A percentile compares a stretch with the other conserved stretches of the same genome.
Evolutionary conservation across 2,888 invertebrate genomes (phyloP).

Genomic region (Periphyllus acericola): DNA sequence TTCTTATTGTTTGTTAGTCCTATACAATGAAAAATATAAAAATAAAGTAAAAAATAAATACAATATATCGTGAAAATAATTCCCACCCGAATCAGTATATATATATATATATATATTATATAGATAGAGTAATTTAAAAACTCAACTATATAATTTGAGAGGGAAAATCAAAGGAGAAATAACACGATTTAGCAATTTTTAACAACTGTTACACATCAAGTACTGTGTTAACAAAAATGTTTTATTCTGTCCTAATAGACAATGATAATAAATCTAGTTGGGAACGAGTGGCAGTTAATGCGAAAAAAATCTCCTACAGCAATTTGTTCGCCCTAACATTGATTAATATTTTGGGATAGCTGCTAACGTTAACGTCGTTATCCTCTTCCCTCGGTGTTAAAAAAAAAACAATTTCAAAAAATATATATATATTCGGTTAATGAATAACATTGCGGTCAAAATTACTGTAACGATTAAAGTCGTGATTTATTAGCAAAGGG

Average conservation of each 20-base stretch:
- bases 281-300: constrained; percentile 47
- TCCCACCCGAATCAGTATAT: not conserved
- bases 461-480: constrained; percentile 50
- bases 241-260: constrained; percentile 53
- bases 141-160: no score
- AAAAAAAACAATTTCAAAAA: constrained; percentile 40
- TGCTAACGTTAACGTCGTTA: constrained; percentile 57
- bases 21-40: no score
- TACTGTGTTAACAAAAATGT: constrained; percentile 47
- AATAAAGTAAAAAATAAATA: not conserved
- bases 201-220: constrained; percentile 53
- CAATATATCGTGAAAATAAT: not conserved
- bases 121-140: constrained; percentile 6
- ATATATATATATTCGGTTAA: constrained; percentile 28
- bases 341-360: constrained; percentile 60
- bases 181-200: constrained; percentile 33
- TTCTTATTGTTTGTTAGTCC: not conserved
- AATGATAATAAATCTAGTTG: constrained; percentile 53
- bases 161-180: not conserved
- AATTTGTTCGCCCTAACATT: constrained; percentile 54
- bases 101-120: no score
- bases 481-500: constrained; percentile 47
- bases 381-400: constrained; percentile 24
- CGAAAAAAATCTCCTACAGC: constrained; percentile 54
- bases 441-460: constrained; percentile 49